phyloP scores from a whole-genome alignment of 2,797 vertebrate genomes.

The Tapera naevia region DNA sequence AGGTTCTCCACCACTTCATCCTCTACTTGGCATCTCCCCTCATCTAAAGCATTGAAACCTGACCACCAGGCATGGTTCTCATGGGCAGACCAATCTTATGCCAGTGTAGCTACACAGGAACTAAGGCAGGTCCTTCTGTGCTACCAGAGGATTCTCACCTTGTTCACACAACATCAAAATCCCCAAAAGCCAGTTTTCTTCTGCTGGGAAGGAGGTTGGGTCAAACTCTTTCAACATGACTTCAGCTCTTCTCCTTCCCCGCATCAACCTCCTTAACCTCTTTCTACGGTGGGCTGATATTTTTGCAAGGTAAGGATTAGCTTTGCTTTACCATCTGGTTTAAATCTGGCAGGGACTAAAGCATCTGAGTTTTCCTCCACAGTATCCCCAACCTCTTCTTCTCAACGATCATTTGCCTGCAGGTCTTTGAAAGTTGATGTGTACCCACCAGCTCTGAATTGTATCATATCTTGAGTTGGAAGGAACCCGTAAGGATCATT shows the following conservation, averaged over 20 bases:
- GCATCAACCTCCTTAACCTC: neutral
- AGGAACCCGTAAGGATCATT: neutral
- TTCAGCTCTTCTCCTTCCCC: neutral
- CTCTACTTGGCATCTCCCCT: too few species aligned
- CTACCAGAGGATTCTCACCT: neutral
- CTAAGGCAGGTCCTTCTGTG: neutral
- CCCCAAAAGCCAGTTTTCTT: neutral
- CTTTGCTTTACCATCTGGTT: neutral
- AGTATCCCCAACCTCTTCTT: neutral
- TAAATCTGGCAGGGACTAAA: neutral
- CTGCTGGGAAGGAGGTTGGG: neutral
- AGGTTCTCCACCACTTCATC: neutral
- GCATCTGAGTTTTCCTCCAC: neutral
- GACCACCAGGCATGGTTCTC: neutral
- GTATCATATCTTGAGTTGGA: neutral
- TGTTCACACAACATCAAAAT: neutral
- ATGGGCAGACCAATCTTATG: neutral
- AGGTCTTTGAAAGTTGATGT: neutral
- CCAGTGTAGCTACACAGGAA: rapidly evolving
- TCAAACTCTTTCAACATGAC: neutral
- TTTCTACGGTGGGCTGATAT: neutral
- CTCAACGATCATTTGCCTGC: neutral
- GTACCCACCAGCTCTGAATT: neutral
- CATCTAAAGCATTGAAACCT: neutral
- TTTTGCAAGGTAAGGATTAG: neutral